A percentile compares a stretch with the other conserved stretches of the same genome.
Conservation (phyloP, 2,888 invertebrate genomes). For the Synanthedon formicaeformis region DNA sequence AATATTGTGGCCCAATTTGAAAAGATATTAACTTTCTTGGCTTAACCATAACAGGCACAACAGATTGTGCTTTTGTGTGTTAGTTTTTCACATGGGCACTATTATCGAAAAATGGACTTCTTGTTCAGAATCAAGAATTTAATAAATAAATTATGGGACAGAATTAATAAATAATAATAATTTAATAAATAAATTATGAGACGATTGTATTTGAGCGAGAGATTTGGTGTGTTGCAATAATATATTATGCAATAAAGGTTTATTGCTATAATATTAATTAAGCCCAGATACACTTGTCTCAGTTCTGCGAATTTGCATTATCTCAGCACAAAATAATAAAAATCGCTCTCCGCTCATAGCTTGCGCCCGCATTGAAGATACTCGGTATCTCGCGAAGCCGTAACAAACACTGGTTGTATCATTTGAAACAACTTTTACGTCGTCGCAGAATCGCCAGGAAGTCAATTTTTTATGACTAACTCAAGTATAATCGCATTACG, state of each 20-base stretch:
- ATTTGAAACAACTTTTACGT: background rate
- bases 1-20: background rate
- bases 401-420: background rate
- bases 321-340: background rate
- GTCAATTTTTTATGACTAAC: constrained; percentile 6
- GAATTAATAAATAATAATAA: too few species aligned
- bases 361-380: background rate
- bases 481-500: constrained; percentile 10
- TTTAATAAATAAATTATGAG: too few species aligned
- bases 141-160: too few species aligned
- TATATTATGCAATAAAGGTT: too few species aligned
- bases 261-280: too few species aligned
- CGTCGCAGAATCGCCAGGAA: background rate
- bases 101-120: background rate
- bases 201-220: too few species aligned
- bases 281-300: too few species aligned
- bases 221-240: too few species aligned
- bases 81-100: background rate
- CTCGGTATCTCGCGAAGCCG: background rate
- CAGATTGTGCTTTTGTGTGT: background rate
- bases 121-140: too few species aligned
- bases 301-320: too few species aligned
- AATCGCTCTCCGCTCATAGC: background rate
- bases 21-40: background rate
- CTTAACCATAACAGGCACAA: background rate